Base-by-base conservation (phyloP, 2,888 invertebrate genomes). In the Clostera curtula region DNA sequence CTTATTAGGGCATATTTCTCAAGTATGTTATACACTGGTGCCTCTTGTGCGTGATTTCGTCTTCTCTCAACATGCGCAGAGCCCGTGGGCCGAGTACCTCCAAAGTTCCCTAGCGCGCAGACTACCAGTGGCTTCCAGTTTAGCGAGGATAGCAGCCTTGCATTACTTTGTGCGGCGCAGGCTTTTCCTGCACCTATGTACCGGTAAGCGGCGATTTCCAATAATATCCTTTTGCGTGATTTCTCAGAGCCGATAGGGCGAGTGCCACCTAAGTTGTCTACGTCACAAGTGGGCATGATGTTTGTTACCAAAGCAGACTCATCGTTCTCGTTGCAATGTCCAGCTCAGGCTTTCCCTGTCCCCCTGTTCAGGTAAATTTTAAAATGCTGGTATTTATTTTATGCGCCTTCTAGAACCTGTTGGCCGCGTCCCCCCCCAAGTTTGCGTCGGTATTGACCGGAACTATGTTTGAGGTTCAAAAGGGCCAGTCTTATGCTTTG, bases 161-260 rank as follows among this genome's bases (percentile, higher is more conserved):
- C 89, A 30, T 59, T 91, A 41, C 75, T 90, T 40, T 91, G 91
- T 61, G 87, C 90, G 21, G 90, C 90, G 48, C 91, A 91, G 73
- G 89, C 89, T 40, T 91, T 85, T 67, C 91, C 91, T 31, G 86
- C 90, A 49, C 90, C 90, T 29, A 71, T 86, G 63, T 89, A 86
- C 86, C 89, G 90, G 91, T 91, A 89, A 87, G 88, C 61, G 44
- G 39, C 40, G 39, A 49, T 45, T 55, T 54, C 42, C 42, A 41
- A 62, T 69, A 68, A 65, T 54, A 47, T 46, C 48, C 27, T 52
- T 65, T 68, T 69, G 53, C 67, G 40, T 64, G 43, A 51, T 65
- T 72, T 41, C 68, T 61, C 75, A 75, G 75, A 75, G 68, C 76
- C 73, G 18, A 70, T 74, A 72, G 74, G 75, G 55, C 73, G 71